Percentiles rank a stretch among this genome's conserved stretches.
These are phyloP conservation scores for Drosophila sordidapex DNA, from an alignment of 2,888 invertebrate genomes.

Conservation along the genomic window DNA sequence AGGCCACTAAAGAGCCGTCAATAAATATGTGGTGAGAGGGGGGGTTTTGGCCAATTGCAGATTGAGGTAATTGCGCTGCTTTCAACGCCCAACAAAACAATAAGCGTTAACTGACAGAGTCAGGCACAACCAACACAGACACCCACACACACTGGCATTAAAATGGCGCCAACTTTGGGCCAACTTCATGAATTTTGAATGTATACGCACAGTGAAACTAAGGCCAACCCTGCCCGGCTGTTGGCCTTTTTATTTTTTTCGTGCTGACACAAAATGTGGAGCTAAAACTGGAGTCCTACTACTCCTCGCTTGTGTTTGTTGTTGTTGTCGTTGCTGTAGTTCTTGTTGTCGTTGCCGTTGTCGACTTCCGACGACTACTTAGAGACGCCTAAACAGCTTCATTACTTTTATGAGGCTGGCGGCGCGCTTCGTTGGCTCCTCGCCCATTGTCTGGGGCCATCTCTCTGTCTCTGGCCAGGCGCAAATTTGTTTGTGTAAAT, in stretches of 20 bases:
- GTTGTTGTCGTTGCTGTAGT: conserved; percentile 21
- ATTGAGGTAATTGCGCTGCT: conserved; percentile 58
- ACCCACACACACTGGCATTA: conserved; percentile 40
- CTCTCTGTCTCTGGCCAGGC: conserved; percentile 63
- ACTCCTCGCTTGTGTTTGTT: conserved; percentile 25
- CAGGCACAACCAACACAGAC: conserved; percentile 15
- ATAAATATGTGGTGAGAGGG: conserved; percentile 41
- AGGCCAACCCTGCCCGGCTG: conserved; percentile 32
- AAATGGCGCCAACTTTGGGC: conserved; percentile 72
- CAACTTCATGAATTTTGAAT: conserved; percentile 80
- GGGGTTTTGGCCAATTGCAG: conserved; percentile 42
- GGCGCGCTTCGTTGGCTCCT: conserved; percentile 75
- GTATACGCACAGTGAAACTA: conserved; percentile 65
- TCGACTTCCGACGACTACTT: conserved; percentile 78
- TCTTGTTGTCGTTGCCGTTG: conserved; percentile 31
- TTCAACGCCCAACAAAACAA: conserved; percentile 58
- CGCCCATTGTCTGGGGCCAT: conserved; percentile 68
- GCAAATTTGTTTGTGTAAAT: conserved; percentile 81
- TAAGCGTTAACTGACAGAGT: conserved; percentile 49
- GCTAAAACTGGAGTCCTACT: conserved; percentile 34
- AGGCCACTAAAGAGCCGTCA: conserved; percentile 55
- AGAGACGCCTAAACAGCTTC: conserved; percentile 81
- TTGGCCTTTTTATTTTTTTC: conserved; percentile 42
- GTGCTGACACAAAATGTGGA: conserved; percentile 67
- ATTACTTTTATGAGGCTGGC: conserved; percentile 80